Evolutionary conservation across 2,888 invertebrate genomes (phyloP).

Genomic region (Lycaena phlaeas): DNA sequence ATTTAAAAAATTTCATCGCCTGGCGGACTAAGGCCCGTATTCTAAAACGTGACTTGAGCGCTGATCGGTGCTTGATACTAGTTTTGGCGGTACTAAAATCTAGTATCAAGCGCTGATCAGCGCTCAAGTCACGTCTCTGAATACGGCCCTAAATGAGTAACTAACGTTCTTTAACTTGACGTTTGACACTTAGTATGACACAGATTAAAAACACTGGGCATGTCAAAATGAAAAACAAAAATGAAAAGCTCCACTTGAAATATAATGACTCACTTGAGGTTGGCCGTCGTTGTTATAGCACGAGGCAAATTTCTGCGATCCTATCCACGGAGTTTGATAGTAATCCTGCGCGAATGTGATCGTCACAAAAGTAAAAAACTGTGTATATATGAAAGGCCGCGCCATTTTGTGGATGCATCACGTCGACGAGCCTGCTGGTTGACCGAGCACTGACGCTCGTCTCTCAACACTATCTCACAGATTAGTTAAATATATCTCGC

Average conservation of each 20-base stretch:
- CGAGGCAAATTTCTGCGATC: conserved; percentile 50
- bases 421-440: conserved; percentile 48
- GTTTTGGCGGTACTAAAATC: no score
- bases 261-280: conserved; percentile 49
- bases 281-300: conserved; percentile 53
- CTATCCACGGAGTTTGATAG: conserved; percentile 45
- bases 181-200: conserved; percentile 8
- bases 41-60: no score
- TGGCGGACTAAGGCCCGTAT: no score
- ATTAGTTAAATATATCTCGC: conserved; percentile 19
- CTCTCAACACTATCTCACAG: conserved; percentile 58
- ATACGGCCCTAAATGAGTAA: no score
- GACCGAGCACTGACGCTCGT: conserved; percentile 52
- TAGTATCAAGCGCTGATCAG: no score
- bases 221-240: conserved; percentile 33
- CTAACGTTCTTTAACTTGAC: not conserved
- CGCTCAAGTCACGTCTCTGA: no score
- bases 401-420: conserved; percentile 54
- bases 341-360: conserved; percentile 44
- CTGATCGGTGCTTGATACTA: no score
- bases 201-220: conserved; percentile 25
- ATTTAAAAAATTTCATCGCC: no score
- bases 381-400: conserved; percentile 35
- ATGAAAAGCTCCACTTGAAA: conserved; percentile 27
- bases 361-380: conserved; percentile 38